Evolutionary conservation across 2,113 vertebrate species (phyloP).

Genomic region (Petrocephalus zakoni): DNA sequence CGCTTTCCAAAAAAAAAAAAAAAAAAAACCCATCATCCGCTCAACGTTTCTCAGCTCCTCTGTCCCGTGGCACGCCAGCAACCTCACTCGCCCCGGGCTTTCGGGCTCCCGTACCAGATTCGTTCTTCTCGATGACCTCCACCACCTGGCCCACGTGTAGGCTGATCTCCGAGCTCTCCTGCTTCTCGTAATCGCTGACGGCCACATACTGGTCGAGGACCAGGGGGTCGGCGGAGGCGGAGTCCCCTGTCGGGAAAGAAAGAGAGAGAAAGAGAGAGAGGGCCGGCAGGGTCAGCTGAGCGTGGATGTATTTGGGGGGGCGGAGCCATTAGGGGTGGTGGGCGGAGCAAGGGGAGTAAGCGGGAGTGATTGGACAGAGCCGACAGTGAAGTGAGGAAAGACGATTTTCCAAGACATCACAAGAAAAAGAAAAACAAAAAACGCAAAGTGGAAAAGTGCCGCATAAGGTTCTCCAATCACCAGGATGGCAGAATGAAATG

Average conservation of each 20-base stretch:
- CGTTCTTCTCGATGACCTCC: conserved; percentile 98
- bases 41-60: background rate
- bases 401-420: background rate
- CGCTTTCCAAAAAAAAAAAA: background rate
- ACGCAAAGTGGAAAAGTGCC: conserved; percentile 22
- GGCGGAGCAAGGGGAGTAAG: conserved; percentile 11
- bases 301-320: conserved; percentile 25
- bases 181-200: conserved; percentile 91
- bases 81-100: background rate
- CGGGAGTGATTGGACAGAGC: conserved; percentile 19
- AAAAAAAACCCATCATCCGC: background rate
- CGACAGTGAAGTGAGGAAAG: background rate
- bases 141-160: conserved; percentile 89
- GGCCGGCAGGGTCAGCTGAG: background rate
- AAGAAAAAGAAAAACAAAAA: background rate
- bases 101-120: conserved; percentile 72
- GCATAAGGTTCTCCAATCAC: conserved; percentile 27
- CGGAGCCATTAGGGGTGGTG: conserved; percentile 5
- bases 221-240: conserved; percentile 72
- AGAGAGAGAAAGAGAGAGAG: background rate
- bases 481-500: conserved; percentile 23
- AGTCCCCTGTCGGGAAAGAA: conserved; percentile 68
- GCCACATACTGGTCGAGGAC: conserved; percentile 93
- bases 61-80: background rate
- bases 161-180: conserved; percentile 97